Evolutionary conservation across 2,888 invertebrate species (phyloP), one percentile per base, ranked within the genome.

Genomic region (Capitulum mitella): DNA sequence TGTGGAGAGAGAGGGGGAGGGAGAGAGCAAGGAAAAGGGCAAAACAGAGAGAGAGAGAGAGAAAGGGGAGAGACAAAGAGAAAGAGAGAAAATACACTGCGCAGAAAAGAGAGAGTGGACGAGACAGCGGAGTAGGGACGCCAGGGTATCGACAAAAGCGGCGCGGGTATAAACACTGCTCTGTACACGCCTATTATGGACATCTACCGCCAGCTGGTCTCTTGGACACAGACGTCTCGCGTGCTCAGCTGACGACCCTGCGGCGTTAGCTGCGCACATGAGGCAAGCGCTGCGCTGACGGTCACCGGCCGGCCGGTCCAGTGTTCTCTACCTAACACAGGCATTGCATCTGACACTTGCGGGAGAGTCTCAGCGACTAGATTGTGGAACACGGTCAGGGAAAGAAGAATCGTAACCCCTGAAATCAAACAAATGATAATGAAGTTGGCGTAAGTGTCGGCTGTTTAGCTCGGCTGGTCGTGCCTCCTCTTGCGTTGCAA

Each of bases 351-450:
- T 75, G 88, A 88, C 77, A 88, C 88, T 80, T 87, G 88, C 29
- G 77, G 89, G 89, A n/a, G 85, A 89, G 88, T 88, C 83, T 89
- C 89, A 34, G 88, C 88, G 81, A 89, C 88, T 82, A 89, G 86
- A 82, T 86, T n/a, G 84, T 88, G 85, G 84, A 89, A 89, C 82
- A 89, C 89, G 85, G 88, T 88, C 84, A 89, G 84, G 78, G 89
- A 89, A 82, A 89, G 87, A 82, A 89, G 86, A 82, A 89, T 88
- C 81, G 89, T 89, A 81, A 89, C 88, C 82, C 88, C 88, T 88
- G 86, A 81, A 85, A 85, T 78, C 78, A 80, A 34, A 77, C 22
- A 37, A 40, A 29, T 58, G 22, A 19, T 19, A 6, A 22, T 26
- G 54, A n/a, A n/a, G n/a, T n/a, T n/a, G n/a, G n/a, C n/a, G n/a